phyloP scores from a whole-genome alignment of 1,140 invertebrate genomes.

The Rhagoletis pomonella region DNA sequence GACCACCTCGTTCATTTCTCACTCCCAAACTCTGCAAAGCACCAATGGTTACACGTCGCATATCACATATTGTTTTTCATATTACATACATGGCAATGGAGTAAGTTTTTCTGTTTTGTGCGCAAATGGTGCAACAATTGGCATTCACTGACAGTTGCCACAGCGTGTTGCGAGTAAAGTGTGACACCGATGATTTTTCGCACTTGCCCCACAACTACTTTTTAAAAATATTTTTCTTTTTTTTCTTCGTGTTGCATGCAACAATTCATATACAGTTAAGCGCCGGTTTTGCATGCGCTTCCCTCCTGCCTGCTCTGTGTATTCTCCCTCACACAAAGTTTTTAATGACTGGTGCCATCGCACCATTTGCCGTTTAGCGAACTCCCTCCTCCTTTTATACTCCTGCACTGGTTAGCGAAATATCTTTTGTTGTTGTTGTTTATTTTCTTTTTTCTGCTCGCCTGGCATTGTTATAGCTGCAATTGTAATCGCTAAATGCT shows the following conservation, averaged over 20 bases:
- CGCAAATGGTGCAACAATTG: constrained; percentile 3
- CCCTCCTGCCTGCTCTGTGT: not conserved
- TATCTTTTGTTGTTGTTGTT: not conserved
- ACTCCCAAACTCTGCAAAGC: not conserved
- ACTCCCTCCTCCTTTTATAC: too few relatives aligned
- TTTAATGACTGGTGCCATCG: too few relatives aligned
- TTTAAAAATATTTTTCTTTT: too few relatives aligned
- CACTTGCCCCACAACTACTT: not conserved
- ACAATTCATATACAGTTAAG: not conserved
- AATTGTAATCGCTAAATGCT: constrained; percentile 35
- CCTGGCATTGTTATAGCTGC: not conserved
- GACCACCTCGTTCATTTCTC: not conserved
- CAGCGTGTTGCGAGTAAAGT: not conserved
- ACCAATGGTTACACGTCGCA: not conserved
- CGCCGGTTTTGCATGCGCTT: not conserved
- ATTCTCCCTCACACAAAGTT: not conserved
- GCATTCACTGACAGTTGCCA: constrained; percentile 35
- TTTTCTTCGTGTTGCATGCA: not conserved
- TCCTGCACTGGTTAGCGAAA: too few relatives aligned
- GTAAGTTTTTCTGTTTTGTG: constrained; percentile 11
- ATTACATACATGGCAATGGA: not conserved
- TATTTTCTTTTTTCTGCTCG: not conserved
- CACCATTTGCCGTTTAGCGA: too few relatives aligned
- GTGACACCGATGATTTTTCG: constrained; percentile 14
- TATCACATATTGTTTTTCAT: constrained; percentile 18